Evolutionary conservation across 2,888 invertebrate genomes (phyloP).

Genomic region (Ormyrus labotus): DNA sequence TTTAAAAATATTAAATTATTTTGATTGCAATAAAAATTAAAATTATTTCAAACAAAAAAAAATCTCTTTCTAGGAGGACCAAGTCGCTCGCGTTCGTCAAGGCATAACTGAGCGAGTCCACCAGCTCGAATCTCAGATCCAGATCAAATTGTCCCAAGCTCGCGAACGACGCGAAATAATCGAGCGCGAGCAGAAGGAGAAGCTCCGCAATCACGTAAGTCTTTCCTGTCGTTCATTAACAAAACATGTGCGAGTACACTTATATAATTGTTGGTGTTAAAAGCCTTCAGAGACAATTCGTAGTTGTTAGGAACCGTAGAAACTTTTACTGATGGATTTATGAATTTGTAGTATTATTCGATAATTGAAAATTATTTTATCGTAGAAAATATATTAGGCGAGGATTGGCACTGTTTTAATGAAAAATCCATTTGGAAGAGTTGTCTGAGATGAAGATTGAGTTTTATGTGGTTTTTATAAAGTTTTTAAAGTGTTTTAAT

Average conservation of each 20-base stretch:
- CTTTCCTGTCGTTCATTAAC: conserved; percentile 17
- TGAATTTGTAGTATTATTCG: too few species aligned
- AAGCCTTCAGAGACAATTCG: not conserved
- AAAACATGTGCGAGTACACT: too few species aligned
- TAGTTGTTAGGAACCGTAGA: not conserved
- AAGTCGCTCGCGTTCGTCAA: conserved; percentile 83
- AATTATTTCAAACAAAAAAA: not conserved
- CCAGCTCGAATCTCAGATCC: conserved; percentile 83
- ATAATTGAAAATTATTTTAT: too few species aligned
- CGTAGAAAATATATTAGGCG: not conserved
- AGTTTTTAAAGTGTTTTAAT: too few species aligned
- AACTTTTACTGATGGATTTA: not conserved
- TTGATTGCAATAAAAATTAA: not conserved
- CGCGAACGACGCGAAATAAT: conserved; percentile 85
- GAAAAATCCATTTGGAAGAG: too few species aligned
- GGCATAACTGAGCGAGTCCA: conserved; percentile 83
- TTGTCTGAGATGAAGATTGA: too few species aligned
- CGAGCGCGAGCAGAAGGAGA: conserved; percentile 87
- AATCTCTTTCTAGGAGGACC: conserved; percentile 81
- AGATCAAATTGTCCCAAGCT: conserved; percentile 82
- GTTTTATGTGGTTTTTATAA: too few species aligned
- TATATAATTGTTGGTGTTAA: not conserved
- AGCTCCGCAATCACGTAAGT: conserved; percentile 87
- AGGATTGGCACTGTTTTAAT: not conserved
- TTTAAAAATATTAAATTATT: not conserved